These are phyloP conservation scores for Biston betularia DNA, from an alignment of 2,888 invertebrate genomes.

Conservation along the genomic window DNA sequence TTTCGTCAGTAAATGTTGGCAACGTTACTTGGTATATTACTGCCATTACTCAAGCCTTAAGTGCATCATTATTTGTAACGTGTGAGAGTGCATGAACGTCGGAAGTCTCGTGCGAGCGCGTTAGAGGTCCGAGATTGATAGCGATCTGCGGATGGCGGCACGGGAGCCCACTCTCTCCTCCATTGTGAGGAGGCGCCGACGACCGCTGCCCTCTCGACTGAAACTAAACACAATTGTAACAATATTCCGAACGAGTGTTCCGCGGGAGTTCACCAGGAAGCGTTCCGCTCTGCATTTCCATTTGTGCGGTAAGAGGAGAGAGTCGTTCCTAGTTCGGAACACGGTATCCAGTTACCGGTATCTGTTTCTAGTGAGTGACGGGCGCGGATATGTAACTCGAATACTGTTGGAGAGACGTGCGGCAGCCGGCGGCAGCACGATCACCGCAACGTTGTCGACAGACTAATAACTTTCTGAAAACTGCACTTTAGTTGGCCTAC, in stretches of 20 bases:
- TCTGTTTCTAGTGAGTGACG: slow-evolving; percentile 73
- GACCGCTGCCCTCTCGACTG: slow-evolving; percentile 71
- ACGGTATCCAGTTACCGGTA: slow-evolving; percentile 72
- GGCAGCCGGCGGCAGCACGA: slow-evolving; percentile 56
- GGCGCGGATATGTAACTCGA: slow-evolving; percentile 78
- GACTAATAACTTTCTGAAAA: slow-evolving; percentile 73
- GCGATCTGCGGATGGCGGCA: slow-evolving; percentile 71
- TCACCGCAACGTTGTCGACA: slow-evolving; percentile 45
- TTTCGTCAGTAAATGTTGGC: slow-evolving; percentile 36
- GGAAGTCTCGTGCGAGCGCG: slow-evolving; percentile 64
- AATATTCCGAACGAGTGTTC: slow-evolving; percentile 56
- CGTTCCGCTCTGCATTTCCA: slow-evolving; percentile 82
- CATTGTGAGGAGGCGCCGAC: slow-evolving; percentile 71
- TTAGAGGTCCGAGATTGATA: slow-evolving; percentile 69
- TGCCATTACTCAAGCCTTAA: slow-evolving; percentile 44
- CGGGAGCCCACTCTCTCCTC: slow-evolving; percentile 75
- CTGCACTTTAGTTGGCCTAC: slow-evolving; percentile 68
- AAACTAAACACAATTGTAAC: slow-evolving; percentile 71
- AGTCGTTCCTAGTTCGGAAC: slow-evolving; percentile 69
- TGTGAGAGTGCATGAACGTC: slow-evolving; percentile 58
- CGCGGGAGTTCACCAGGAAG: slow-evolving; percentile 72
- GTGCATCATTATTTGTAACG: slow-evolving; percentile 47
- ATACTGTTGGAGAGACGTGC: slow-evolving; percentile 57
- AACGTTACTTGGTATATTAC: slow-evolving; percentile 36
- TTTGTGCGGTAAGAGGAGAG: slow-evolving; percentile 76